Evolutionary conservation across 2,113 vertebrate species (phyloP), one percentile per base, ranked within the genome.

Genomic region (Malurus elegans): DNA sequence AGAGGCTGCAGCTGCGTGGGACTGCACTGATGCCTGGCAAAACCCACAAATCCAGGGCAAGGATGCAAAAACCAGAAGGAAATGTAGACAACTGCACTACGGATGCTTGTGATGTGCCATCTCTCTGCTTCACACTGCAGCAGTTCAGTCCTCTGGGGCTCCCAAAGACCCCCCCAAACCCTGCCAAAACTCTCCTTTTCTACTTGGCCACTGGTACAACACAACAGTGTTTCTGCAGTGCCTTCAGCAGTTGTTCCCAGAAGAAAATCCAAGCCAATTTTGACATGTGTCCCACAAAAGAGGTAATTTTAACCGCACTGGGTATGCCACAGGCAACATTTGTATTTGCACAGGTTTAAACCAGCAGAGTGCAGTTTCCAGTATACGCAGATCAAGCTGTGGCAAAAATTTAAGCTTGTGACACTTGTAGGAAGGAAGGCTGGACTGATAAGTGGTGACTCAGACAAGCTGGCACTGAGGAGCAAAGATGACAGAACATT

Each of bases 401-500:
- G 4, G 67, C 67, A 91, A 90, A 87, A 91, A 72, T 45, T 86
- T 16, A 73, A 91, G 57, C 65, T 67, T 75, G 42, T 88, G 81
- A 73, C 67, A 93, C 71, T 85, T 83, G 50, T 67, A 92, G 83
- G 48, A 91, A 74, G 64, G 54, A 66, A 73, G 54, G 86, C 38
- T 90, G 76, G 44, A 86, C 91, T 97, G 87, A 12, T 86, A 80
- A 86, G 71, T 70, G 76, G 79, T 95, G 94, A 95, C 82, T 96
- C 78, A 90, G 85, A 87, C 21, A 90, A 80, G 78, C 56, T 94
- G 95, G 79, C 93, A 92, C 88, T 76, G 74, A 96, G 75, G 34
- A 95, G 42, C 47, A 79, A 86, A 86, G 69, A 75, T 91, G 88
- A 97, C 72, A 89, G 91, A 92, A 79, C 79, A 54, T 86, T 89